Conservation (phyloP, 1,140 invertebrate genomes). For the Berghia stephanieae region DNA sequence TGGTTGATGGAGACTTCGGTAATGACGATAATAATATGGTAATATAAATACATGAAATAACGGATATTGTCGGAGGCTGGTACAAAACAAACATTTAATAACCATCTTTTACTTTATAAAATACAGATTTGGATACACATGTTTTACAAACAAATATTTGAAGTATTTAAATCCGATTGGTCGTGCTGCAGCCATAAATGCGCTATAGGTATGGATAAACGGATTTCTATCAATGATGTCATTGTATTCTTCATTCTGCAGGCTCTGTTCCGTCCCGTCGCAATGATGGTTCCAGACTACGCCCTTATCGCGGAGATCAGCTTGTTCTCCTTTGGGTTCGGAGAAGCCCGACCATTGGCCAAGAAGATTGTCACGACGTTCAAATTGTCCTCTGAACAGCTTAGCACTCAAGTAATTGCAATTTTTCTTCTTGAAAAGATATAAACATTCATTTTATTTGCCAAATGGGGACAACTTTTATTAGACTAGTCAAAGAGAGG, state of each 20-base stretch:
- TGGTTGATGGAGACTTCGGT: no score
- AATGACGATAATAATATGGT: no score
- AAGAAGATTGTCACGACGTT: constrained; percentile 69
- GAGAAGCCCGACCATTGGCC: constrained; percentile 62
- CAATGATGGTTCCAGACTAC: constrained; percentile 70
- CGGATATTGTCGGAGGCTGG: neutral
- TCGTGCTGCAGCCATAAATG: neutral
- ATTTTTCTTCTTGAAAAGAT: neutral
- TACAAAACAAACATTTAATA: neutral
- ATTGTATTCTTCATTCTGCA: no score
- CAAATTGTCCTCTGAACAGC: constrained; percentile 68
- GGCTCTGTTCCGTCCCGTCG: constrained; percentile 66
- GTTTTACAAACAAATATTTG: no score
- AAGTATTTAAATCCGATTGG: no score
- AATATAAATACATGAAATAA: no score
- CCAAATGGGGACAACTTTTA: no score
- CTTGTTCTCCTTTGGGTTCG: constrained; percentile 68
- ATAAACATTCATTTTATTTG: neutral
- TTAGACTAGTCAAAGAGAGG: no score
- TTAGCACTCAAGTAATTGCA: constrained; percentile 63
- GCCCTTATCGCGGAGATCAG: constrained; percentile 69
- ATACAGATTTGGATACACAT: no score
- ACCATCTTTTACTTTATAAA: neutral
- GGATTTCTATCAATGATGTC: neutral
- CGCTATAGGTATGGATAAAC: neutral